Evolutionary conservation across 2,888 invertebrate species (phyloP), one percentile per base, ranked within the genome.

Genomic region (Fabriciana adippe): DNA sequence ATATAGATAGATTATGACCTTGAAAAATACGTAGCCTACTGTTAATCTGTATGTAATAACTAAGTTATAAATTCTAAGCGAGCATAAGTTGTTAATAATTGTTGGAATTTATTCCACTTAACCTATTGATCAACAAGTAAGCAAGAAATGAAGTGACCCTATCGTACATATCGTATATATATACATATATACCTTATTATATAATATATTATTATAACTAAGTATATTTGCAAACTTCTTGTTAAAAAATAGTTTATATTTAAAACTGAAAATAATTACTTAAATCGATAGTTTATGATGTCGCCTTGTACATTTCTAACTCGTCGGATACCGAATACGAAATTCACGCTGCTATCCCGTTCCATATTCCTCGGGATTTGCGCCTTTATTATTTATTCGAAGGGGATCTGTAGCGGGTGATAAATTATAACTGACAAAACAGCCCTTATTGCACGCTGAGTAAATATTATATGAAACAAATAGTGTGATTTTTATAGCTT

Each of bases 331-430:
- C 69, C 75, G 71, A 76, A 75, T 79, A 75, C 79, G 73, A 76
- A 77, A 81, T 79, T 80, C 67, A 75, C 73, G 74, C 70, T 73
- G 74, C 73, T 75, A 61, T 77, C 77, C 75, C 65, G 77, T 77
- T 77, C 74, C 65, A 75, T 76, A 79, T 77, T 79, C 80, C 78
- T 66, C 66, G 74, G 73, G 77, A 75, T 75, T 72, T 70, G 61
- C 72, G 66, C 74, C 75, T 76, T 74, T 77, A 77, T 76, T 77
- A 77, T 77, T 76, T 77, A 77, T 76, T 72, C 71, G 53, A 55
- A 53, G 41, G 47, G 64, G 41, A 67, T 67, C 66, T 62, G 51
- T 57, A 41, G 59, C 50, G 48, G 61, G 68, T 69, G 65, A 75
- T 75, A 71, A 74, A 72, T 76, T 72, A 75, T 74, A 71, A 66